Evolutionary conservation across 2,888 invertebrate genomes (phyloP).

Genomic region (Phyllotreta cruciferae): DNA sequence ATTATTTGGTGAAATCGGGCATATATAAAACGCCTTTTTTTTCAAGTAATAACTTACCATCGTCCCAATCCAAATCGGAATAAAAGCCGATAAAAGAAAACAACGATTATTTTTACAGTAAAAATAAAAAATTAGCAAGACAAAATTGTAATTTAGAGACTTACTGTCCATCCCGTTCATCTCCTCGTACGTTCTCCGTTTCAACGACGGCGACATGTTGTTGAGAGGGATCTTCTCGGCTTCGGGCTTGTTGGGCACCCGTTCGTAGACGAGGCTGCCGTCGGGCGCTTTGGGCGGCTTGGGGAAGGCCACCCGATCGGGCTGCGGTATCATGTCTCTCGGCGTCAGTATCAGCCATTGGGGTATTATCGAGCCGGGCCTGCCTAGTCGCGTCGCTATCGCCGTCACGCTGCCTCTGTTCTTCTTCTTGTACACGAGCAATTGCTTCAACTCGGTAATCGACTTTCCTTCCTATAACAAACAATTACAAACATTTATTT

Average conservation of each 20-base stretch:
- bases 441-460: conserved; percentile 64
- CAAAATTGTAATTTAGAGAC: conserved; percentile 51
- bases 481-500: conserved; percentile 1
- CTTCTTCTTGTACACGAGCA: conserved; percentile 65
- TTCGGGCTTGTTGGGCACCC: conserved; percentile 80
- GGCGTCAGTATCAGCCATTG: conserved; percentile 78
- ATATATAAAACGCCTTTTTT: too few species aligned
- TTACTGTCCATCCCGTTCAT: conserved; percentile 89
- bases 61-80: conserved; percentile 70
- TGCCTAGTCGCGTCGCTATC: conserved; percentile 74
- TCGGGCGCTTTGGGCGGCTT: conserved; percentile 91
- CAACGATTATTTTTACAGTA: conserved; percentile 29
- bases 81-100: conserved; percentile 65
- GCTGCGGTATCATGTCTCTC: conserved; percentile 78
- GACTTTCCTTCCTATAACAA: conserved; percentile 57
- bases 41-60: conserved; percentile 61
- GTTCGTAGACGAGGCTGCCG: conserved; percentile 86
- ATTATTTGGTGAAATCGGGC: too few species aligned
- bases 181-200: conserved; percentile 88
- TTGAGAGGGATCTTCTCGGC: conserved; percentile 71
- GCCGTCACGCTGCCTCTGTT: conserved; percentile 73
- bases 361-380: conserved; percentile 64
- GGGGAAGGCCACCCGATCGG: conserved; percentile 84
- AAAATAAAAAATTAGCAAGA: not conserved
- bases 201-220: conserved; percentile 69